Evolutionary conservation across 2,888 invertebrate genomes (phyloP), one percentile per base, ranked within the genome.

Genomic region (Cremastinae sp.): DNA sequence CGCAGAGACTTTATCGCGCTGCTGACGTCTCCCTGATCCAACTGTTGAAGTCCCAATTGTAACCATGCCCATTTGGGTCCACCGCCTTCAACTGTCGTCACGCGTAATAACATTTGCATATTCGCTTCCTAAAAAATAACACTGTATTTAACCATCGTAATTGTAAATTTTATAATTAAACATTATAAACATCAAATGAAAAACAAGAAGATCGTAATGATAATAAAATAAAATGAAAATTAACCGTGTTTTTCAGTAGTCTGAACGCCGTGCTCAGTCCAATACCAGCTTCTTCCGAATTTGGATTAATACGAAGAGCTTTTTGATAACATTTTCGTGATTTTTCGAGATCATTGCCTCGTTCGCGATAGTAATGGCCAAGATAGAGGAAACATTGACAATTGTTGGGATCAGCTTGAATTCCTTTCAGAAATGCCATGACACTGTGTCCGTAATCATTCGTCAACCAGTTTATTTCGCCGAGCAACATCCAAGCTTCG

Each of bases 261-360:
- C 93, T 92, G 84, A 97, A 95, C 39, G 94, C 91, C 84, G 94
- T 94, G 90, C 96, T 96, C 51, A 97, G 91, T 79, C 93, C 92
- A 81, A 93, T 92, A 8, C 95, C 94, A 74, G 94, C 94, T 82
- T 93, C 92, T 37, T 92, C 91, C 75, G 94, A 93, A 70, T 90
- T 90, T 9, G 92, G 91, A 90, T 96, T 94, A 1, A 97, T 91
- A 84, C 93, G 93, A 79, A 95, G 92, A 47, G 96, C 94, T 89
- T 96, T 96, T 90, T 96, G 95, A 88, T 94, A 97, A 89, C 97
- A 97, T 86, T 95, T 94, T 79, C 93, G 93, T 0, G 97, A 94
- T 83, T 96, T 94, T 59, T 92, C 91, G n/a, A 93, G 86, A 85
- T 97, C 95, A 62, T 91, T 89, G 71, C 92, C 92, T 43, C 91